phyloP scores from a whole-genome alignment of 2,888 invertebrate genomes.

The Uropetala carovei region DNA sequence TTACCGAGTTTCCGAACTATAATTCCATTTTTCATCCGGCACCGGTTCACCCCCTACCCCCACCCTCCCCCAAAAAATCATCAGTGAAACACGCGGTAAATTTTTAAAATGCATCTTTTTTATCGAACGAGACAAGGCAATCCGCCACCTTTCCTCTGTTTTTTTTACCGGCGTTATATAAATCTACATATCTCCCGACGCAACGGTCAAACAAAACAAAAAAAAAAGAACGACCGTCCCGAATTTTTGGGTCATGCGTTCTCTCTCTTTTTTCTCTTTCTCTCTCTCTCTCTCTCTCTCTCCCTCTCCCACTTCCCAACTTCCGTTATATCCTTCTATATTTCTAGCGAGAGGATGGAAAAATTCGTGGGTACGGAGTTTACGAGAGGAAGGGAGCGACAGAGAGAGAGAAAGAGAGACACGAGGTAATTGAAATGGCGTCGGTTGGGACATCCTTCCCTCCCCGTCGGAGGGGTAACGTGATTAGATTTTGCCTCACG shows the following conservation, averaged over 20 bases:
- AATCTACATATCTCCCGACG: not conserved
- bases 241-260: too few relatives aligned
- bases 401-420: not conserved
- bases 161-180: not conserved
- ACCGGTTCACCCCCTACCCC: too few relatives aligned
- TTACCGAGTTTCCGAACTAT: not conserved
- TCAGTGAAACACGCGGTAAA: not conserved
- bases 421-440: not conserved
- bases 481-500: constrained; percentile 23
- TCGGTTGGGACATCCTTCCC: not conserved
- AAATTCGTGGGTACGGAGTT: too few relatives aligned
- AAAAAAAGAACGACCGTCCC: not conserved
- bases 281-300: too few relatives aligned
- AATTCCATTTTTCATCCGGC: not conserved
- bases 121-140: not conserved
- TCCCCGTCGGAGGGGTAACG: not conserved
- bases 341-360: too few relatives aligned
- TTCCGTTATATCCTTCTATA: too few relatives aligned
- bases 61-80: not conserved
- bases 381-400: not conserved
- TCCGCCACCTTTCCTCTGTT: not conserved
- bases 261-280: too few relatives aligned
- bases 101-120: not conserved
- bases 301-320: too few relatives aligned
- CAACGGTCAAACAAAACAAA: not conserved